Percentiles rank a stretch among this genome's conserved stretches.
phyloP scores from a whole-genome alignment of 2,113 vertebrate species.

The Sula dactylatra region DNA sequence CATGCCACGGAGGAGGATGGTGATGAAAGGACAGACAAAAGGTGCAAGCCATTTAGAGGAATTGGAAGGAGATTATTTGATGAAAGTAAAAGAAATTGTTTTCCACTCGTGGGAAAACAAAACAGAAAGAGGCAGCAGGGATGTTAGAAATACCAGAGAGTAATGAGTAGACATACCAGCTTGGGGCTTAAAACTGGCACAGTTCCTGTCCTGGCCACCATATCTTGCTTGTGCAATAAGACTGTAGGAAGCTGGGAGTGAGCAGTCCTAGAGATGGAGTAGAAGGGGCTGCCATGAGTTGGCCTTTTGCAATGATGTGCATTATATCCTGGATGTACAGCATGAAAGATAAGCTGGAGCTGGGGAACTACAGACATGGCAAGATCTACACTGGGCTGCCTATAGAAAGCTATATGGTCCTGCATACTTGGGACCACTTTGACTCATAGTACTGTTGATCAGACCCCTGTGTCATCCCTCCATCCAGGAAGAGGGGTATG shows the following conservation, averaged over 20 bases:
- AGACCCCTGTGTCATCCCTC: background rate
- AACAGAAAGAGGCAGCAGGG: background rate
- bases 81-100: background rate
- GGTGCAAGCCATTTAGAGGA: background rate
- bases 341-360: background rate
- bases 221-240: background rate
- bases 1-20: background rate
- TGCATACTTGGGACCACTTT: background rate
- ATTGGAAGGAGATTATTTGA: background rate
- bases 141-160: background rate
- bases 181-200: background rate
- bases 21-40: conserved; percentile 4
- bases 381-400: background rate
- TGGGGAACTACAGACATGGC: background rate
- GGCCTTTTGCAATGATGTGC: background rate
- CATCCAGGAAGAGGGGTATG: background rate
- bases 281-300: background rate
- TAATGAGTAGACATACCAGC: background rate
- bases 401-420: background rate
- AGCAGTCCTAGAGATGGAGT: background rate
- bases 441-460: background rate
- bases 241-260: background rate
- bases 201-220: background rate
- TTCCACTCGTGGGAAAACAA: background rate
- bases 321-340: background rate